Evolutionary conservation across 92 coral and sea anemone species (phyloP), one percentile per base, ranked within the genome.

Genomic region (Parazoanthus darwini): DNA sequence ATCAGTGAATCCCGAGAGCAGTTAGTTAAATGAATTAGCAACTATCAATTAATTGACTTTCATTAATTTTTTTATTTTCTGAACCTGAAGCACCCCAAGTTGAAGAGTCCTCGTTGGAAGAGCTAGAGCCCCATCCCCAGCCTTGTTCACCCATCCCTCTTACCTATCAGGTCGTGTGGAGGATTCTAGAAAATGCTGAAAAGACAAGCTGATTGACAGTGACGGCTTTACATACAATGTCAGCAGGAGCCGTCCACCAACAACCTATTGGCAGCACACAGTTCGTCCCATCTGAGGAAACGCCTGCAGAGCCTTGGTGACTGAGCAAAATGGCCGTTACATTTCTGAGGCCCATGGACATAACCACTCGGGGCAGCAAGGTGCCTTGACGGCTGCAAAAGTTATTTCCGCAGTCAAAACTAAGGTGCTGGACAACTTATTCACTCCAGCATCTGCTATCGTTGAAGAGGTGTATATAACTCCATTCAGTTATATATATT

Each of bases 151-250:
- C 33, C 33, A 29, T 29, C 33, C 33, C 33, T 29, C 33, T 85
- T 39, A 72, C 66, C 33, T 73, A 70, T 68, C 38, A 74, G 38
- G 39, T 86, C 44, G 0, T 29, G 89, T 86, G 42, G 89, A 86
- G 16, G 82, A 46, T 6, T 51, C 65, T 18, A 86, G 82, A 38
- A 73, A 86, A 74, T 50, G 89, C 43, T 16, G 89, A 4, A 86
- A 86, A 86, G 8, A 20, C 38, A 86, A 54, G 37, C 80, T 86
- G 43, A 56, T 86, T 25, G 82, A 86, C 89, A 86, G 82, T 35
- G 44, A 36, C 43, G 89, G 82, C 10, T 86, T 63, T 44, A 85
- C 25, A 3, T 85, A 86, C 56, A 86, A 75, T 77, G 58, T 86
- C 11, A 77, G 72, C 16, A 73, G 63, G 16, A 76, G 38, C 48